Conservation (phyloP, 2,113 vertebrate species). For the Austrofundulus limnaeus region DNA sequence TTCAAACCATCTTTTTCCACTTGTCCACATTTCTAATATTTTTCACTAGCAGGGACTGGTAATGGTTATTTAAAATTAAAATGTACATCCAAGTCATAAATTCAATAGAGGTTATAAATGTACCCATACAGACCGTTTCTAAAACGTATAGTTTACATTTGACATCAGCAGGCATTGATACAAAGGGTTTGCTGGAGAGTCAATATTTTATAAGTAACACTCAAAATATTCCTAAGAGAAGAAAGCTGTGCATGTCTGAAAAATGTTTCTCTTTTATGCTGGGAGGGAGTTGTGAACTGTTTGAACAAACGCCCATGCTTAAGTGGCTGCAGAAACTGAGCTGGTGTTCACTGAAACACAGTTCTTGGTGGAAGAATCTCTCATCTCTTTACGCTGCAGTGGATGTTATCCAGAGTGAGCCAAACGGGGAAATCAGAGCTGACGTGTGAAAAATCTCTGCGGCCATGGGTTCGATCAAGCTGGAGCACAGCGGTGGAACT, state of each 20-base stretch:
- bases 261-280: conserved; percentile 48
- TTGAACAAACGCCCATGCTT: conserved; percentile 48
- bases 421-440: conserved; percentile 33
- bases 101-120: neutral
- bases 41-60: too few species aligned
- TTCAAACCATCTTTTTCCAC: neutral
- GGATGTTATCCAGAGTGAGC: conserved; percentile 9
- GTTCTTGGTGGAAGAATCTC: conserved; percentile 44
- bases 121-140: neutral
- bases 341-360: conserved; percentile 34
- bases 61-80: neutral
- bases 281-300: conserved; percentile 24
- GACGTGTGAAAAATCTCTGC: conserved; percentile 36
- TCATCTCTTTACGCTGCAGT: conserved; percentile 37
- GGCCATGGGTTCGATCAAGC: conserved; percentile 38
- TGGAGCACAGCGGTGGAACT: conserved; percentile 44
- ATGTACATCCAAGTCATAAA: neutral
- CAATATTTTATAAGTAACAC: conserved; percentile 18
- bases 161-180: neutral
- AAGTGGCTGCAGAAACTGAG: conserved; percentile 54
- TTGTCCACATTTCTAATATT: neutral
- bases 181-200: conserved; percentile 21
- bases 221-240: conserved; percentile 16
- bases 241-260: conserved; percentile 28
- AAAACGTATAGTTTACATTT: neutral